These are phyloP conservation scores for Nymphalis io DNA, from an alignment of 1,140 invertebrate genomes.

Conservation along the genomic window DNA sequence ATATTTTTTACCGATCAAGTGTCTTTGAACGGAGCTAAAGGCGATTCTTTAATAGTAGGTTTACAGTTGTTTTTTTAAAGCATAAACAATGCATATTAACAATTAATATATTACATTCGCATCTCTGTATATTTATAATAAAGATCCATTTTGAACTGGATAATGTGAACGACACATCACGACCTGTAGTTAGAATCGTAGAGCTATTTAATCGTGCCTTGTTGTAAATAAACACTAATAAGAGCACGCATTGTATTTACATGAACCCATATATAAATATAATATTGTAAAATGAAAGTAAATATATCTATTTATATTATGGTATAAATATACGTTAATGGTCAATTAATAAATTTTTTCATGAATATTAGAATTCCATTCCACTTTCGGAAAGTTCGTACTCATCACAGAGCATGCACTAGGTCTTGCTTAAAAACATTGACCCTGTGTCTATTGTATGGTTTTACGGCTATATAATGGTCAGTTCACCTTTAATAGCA, in stretches of 20 bases:
- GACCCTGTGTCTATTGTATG: constrained; percentile 7
- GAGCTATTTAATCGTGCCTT: constrained; percentile 12
- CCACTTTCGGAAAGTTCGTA: constrained; percentile 52
- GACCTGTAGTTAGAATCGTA: constrained; percentile 23
- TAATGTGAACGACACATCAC: not conserved
- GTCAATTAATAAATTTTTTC: too few species aligned
- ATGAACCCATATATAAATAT: constrained; percentile 2
- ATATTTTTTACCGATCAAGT: not conserved
- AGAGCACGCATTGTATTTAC: constrained; percentile 16
- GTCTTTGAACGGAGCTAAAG: not conserved
- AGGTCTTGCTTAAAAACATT: constrained; percentile 22
- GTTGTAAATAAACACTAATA: constrained; percentile 24
- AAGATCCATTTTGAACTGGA: not conserved
- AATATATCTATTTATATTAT: too few species aligned
- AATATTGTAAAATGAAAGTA: too few species aligned
- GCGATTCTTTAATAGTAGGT: not conserved
- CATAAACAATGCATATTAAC: not conserved
- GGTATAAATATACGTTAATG: too few species aligned
- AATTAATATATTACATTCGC: not conserved
- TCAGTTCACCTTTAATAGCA: constrained; percentile 45
- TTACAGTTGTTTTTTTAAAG: not conserved
- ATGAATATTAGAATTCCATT: constrained; percentile 42
- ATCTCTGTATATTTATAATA: not conserved
- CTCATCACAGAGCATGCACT: constrained; percentile 36
- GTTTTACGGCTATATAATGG: not conserved